Evolutionary conservation across 2,113 vertebrate species (phyloP).

Genomic region (Myiozetetes cayanensis): DNA sequence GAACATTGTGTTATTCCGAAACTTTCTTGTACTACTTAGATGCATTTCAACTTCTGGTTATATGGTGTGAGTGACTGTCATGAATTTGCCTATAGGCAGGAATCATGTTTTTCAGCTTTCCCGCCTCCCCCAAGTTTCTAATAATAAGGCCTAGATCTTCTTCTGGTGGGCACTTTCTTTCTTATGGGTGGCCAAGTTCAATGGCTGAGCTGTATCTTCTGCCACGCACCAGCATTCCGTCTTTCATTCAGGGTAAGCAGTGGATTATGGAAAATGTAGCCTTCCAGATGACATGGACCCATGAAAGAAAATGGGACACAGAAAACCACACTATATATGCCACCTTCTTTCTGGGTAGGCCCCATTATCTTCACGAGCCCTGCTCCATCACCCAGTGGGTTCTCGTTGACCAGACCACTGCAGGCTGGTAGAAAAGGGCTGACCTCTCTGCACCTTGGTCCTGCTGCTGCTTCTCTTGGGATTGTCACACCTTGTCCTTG

Average conservation of each 20-base stretch:
- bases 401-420: fast-evolving
- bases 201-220: background rate
- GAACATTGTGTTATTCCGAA: background rate
- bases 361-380: background rate
- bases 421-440: background rate
- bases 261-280: background rate
- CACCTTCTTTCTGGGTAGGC: background rate
- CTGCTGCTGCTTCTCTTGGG: background rate
- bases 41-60: background rate
- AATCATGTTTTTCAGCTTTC: background rate
- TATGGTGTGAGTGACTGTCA: background rate
- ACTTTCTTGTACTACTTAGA: background rate
- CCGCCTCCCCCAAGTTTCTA: background rate
- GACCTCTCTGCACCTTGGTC: background rate
- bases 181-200: background rate
- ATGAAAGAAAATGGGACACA: background rate
- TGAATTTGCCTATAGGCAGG: background rate
- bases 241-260: background rate
- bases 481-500: background rate
- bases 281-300: background rate
- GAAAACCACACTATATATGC: background rate
- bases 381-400: background rate
- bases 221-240: background rate
- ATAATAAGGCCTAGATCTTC: background rate
- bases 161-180: background rate